phyloP scores from a whole-genome alignment of 2,113 vertebrate species.

The Noturus placidus region DNA sequence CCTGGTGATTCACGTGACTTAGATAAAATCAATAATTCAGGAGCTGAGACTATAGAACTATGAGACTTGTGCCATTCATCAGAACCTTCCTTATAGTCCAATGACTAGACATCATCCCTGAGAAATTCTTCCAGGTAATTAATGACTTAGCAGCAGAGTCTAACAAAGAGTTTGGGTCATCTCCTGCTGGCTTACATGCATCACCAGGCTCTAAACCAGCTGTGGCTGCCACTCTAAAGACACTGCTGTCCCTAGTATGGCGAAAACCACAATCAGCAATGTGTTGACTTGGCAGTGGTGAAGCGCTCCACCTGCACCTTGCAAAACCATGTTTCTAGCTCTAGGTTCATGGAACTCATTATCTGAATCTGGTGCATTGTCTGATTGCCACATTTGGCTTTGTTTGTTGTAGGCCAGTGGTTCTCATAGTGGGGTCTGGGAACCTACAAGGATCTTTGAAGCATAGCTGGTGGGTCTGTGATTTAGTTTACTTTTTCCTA shows the following conservation, averaged over 20 bases:
- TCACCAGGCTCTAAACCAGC: neutral
- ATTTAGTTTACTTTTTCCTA: neutral
- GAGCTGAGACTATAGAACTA: constrained; percentile 3
- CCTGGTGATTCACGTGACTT: neutral
- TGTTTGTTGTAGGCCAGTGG: neutral
- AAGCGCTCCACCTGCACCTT: neutral
- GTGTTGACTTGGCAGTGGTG: neutral
- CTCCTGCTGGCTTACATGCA: neutral
- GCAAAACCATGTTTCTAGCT: neutral
- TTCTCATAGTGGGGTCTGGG: neutral
- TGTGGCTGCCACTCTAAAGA: neutral
- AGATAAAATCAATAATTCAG: neutral
- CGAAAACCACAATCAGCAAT: neutral
- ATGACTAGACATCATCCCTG: neutral
- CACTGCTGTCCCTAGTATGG: neutral
- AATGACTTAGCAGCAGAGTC: neutral
- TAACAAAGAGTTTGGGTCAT: neutral
- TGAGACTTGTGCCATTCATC: neutral
- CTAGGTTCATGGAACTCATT: neutral
- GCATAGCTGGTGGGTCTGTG: neutral
- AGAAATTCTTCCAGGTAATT: neutral
- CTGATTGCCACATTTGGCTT: neutral
- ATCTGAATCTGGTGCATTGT: neutral
- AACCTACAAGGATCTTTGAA: neutral
- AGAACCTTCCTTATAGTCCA: neutral